A percentile compares a stretch with the other conserved stretches of the same genome.
These are phyloP conservation scores for Motacilla tschutschensis DNA, from an alignment of 2,113 vertebrate species.

Conservation along the genomic window DNA sequence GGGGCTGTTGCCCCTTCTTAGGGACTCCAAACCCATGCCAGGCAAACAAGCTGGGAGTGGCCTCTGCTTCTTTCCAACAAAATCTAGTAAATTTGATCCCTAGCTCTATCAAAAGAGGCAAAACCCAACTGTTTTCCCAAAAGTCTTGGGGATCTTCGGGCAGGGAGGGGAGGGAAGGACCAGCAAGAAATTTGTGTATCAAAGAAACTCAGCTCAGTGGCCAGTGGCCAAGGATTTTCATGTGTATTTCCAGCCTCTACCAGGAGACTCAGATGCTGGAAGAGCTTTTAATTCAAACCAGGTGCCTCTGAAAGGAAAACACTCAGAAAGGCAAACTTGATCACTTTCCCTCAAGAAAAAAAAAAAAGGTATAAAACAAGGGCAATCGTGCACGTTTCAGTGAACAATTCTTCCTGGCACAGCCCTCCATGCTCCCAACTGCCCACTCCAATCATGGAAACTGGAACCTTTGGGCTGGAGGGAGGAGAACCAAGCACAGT, in stretches of 20 bases:
- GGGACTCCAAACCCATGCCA: not conserved
- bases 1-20: not conserved
- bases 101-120: not conserved
- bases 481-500: not conserved
- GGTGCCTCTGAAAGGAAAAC: slow-evolving; percentile 63
- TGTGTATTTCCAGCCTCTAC: slow-evolving; percentile 62
- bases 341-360: not conserved
- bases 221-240: slow-evolving; percentile 51
- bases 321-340: slow-evolving; percentile 49
- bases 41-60: not conserved
- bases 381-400: not conserved
- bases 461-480: not conserved
- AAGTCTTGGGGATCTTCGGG: slow-evolving; percentile 9
- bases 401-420: not conserved
- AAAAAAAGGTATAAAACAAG: not conserved
- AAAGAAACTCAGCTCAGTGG: slow-evolving; percentile 51
- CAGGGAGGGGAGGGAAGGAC: not conserved
- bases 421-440: not conserved
- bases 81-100: slow-evolving; percentile 40
- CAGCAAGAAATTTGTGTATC: slow-evolving; percentile 16
- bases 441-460: not conserved
- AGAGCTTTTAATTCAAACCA: slow-evolving; percentile 72
- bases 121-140: slow-evolving; percentile 1
- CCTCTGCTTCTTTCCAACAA: slow-evolving; percentile 47
- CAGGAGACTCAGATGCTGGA: slow-evolving; percentile 71